Base-by-base conservation (phyloP, 2,113 vertebrate species). In the Bettongia penicillata region DNA sequence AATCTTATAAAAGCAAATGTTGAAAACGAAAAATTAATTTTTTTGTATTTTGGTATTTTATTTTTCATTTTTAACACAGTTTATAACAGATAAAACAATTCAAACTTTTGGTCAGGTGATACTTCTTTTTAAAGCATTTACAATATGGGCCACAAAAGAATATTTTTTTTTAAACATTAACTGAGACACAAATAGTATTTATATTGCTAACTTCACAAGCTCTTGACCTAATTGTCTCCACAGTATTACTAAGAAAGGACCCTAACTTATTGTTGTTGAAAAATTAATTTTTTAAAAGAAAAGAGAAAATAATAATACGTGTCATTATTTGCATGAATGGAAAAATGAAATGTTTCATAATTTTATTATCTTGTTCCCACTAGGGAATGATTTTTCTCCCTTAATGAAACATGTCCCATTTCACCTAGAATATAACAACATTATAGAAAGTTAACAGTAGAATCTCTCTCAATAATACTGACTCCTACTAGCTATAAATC, bases 401-500 rank as follows among this genome's bases (percentile, higher is more conserved):
- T 22, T 61, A 51, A 51, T 48, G 91, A 37, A 91, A 94, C 91
- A 93, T 25, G 92, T 90, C 37, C 68, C 90, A 94, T 89, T 95
- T 90, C 92, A 91, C 26, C 31, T 43, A 57, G 77, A 90, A 93
- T 48, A 24, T 95, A 47, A 89, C 91, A 96, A 95, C 51, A 43
- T 6, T 31, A 26, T 91, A 91, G 96, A 95, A 2, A 95, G 43
- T 51, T 16, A 90, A 47, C 48, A 97, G 24, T 37, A 92, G 19
- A 93, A 77, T 77, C 12, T n/a, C 3, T 68, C 61, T 68, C 68
- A 77, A 77, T n/a, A 97, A 84, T 43, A 84, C 7, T 7, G 8
- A 52, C 26, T 94, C 10, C 52, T 53, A 90, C 49, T 61, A 96
- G 52, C 95, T 96, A n/a, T 94, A 48, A 94, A 93, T 47, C 37